phyloP scores from a whole-genome alignment of 2,888 invertebrate species.

The Meiosimyza platycephala region DNA sequence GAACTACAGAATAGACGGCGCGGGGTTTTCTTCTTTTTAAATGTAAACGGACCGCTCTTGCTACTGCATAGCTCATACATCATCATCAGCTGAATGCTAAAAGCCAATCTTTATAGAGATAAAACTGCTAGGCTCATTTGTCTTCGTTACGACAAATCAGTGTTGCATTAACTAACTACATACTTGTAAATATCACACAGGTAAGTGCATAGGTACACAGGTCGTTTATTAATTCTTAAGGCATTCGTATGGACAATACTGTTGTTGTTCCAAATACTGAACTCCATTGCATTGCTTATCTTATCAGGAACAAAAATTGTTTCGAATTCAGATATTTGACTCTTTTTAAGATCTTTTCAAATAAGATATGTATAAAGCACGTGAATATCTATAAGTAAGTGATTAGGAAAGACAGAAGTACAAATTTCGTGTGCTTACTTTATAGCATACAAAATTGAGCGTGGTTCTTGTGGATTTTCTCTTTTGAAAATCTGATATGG shows the following conservation, averaged over 20 bases:
- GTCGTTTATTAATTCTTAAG: neutral
- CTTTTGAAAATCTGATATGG: too few species aligned
- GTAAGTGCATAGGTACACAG: neutral
- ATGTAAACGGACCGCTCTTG: neutral
- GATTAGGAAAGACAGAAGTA: neutral
- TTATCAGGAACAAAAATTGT: slow-evolving; percentile 26
- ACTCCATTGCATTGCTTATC: slow-evolving; percentile 32
- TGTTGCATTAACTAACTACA: too few species aligned
- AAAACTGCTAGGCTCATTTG: slow-evolving; percentile 21
- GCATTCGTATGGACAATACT: neutral
- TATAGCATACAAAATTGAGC: too few species aligned
- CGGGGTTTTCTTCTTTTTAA: neutral
- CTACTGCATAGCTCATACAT: slow-evolving; percentile 12
- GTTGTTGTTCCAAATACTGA: neutral
- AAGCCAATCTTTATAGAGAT: slow-evolving; percentile 13
- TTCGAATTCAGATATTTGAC: slow-evolving; percentile 33
- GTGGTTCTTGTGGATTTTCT: too few species aligned
- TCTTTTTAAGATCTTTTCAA: slow-evolving; percentile 8
- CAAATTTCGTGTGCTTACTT: neutral
- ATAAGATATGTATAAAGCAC: neutral
- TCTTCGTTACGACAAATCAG: slow-evolving; percentile 15
- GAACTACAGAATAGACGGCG: too few species aligned
- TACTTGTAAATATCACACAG: slow-evolving; percentile 9
- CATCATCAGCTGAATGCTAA: slow-evolving; percentile 26
- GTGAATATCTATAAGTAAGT: neutral